Base-by-base conservation (phyloP, 92 coral and sea anemone species). In the Actinernus sp. region DNA sequence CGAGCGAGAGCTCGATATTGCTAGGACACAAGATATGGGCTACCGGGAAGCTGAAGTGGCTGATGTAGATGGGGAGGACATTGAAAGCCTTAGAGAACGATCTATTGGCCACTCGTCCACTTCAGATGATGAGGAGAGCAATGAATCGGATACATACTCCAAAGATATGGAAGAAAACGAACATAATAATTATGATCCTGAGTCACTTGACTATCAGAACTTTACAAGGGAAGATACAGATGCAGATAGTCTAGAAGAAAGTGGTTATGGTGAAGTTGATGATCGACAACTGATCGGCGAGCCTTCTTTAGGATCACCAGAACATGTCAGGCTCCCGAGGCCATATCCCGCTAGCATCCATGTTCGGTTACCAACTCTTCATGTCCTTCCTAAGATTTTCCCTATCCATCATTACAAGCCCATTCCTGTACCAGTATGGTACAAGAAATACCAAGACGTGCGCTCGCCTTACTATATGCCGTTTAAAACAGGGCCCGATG, bases 381-480 rank as follows among this genome's bases (percentile, higher is more conserved):
- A 43, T 26, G 43, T 59, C 26, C 17, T 74, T 8, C 83, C 83
- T 21, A 74, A 37, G n/a, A 55, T 73, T 4, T 31, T 50, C 36
- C 45, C 32, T 19, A 55, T 83, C 1, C 84, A 74, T 22, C 73
- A 75, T 27, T 83, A 67, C 28, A 59, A 50, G 36, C 52, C 51
- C 18, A 59, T 73, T 6, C 88, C 88, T 3, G 28, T 74, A 3
- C 68, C 87, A 1, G 65, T 76, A 36, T 40, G 62, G 5, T 61
- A 76, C 33, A 63, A 43, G 0, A 88, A 57, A n/a, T 45, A 55
- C 7, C 78, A 74, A 41, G 26, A 37, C 21, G 58, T 88, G 25
- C 76, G 60, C 8, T 53, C 75, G 59, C 90, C 94, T 1, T 66
- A 49, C 20, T 83, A 83, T 26, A 55, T 88, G 16, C 90, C 94